Conservation (phyloP, 2,797 vertebrate species). For the Malacoraja senta region DNA sequence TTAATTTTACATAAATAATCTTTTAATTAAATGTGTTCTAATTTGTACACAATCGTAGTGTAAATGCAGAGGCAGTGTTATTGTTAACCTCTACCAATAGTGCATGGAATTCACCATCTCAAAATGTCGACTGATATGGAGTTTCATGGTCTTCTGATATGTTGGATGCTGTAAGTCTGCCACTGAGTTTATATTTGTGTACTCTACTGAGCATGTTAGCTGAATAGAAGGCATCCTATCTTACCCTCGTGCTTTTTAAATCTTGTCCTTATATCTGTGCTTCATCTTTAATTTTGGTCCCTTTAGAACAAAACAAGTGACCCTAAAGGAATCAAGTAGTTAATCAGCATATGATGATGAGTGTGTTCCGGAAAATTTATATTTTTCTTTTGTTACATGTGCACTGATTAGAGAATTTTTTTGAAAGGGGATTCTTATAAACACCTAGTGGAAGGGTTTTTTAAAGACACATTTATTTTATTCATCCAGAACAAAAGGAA, state of each 20-base stretch:
- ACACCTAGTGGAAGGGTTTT: background rate
- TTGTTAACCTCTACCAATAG: background rate
- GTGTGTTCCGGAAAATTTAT: background rate
- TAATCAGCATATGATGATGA: background rate
- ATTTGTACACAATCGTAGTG: background rate
- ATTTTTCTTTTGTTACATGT: background rate
- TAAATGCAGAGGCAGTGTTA: background rate
- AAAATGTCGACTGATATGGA: background rate
- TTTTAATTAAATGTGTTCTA: background rate
- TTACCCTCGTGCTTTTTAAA: background rate
- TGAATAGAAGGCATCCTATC: background rate
- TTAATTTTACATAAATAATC: background rate
- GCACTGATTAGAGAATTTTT: background rate
- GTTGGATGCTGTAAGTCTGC: background rate
- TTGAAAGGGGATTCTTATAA: background rate
- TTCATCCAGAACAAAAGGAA: background rate
- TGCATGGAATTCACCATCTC: background rate
- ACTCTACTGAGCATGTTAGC: background rate
- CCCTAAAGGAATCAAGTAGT: background rate
- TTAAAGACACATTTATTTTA: background rate
- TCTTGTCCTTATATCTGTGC: background rate
- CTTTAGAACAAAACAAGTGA: background rate
- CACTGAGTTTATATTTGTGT: background rate
- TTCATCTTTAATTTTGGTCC: background rate
- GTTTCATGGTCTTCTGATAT: background rate